Conservation (phyloP, 1,140 invertebrate genomes). For the Zophobas atratus region DNA sequence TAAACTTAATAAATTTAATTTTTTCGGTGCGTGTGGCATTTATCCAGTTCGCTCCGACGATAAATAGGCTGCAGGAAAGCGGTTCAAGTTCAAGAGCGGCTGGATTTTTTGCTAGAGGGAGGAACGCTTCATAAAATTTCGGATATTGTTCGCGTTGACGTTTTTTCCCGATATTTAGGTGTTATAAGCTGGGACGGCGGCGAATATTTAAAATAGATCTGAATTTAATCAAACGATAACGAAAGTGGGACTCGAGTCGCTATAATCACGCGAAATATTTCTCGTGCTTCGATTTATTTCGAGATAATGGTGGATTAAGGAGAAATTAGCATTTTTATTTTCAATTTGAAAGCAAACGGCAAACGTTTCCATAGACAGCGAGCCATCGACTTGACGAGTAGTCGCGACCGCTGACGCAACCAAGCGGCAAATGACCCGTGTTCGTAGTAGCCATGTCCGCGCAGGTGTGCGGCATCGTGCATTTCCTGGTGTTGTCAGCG, state of each 20-base stretch:
- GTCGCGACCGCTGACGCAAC: no score
- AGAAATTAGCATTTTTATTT: constrained; percentile 20
- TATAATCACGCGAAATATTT: constrained; percentile 3
- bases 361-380: no score
- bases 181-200: neutral
- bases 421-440: no score
- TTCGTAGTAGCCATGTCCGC: no score
- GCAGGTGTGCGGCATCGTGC: neutral
- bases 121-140: constrained; percentile 5
- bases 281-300: neutral
- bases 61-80: neutral
- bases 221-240: constrained; percentile 3
- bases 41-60: neutral
- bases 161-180: constrained; percentile 8
- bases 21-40: neutral
- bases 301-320: neutral
- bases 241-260: neutral
- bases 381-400: no score
- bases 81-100: constrained; percentile 17
- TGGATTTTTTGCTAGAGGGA: constrained; percentile 15
- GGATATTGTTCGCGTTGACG: neutral
- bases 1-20: no score
- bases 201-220: constrained; percentile 1
- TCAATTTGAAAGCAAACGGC: neutral
- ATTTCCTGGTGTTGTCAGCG: neutral